A percentile compares a stretch with the other conserved stretches of the same genome.
Evolutionary conservation across 2,113 vertebrate species (phyloP).

Genomic region (Hemichromis elongatus): DNA sequence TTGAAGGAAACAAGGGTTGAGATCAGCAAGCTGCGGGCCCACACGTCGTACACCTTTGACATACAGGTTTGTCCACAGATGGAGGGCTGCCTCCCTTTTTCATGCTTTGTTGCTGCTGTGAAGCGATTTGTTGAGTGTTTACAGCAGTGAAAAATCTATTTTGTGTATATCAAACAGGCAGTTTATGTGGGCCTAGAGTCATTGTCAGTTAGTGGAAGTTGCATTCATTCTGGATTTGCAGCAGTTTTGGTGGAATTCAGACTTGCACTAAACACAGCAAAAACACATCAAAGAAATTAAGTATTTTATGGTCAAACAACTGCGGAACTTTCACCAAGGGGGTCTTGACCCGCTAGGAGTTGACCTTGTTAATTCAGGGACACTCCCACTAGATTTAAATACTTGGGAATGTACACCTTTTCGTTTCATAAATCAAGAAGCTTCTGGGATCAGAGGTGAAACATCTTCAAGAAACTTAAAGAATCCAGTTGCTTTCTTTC

Average conservation of each 20-base stretch:
- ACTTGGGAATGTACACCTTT: background rate
- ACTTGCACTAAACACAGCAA: background rate
- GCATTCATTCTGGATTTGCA: background rate
- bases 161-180: background rate
- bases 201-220: background rate
- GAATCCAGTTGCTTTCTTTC: background rate
- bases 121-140: background rate
- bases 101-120: background rate
- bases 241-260: fast-evolving
- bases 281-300: fast-evolving
- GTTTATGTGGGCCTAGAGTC: background rate
- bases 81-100: background rate
- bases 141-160: background rate
- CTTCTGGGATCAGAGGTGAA: background rate
- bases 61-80: slow-evolving; percentile 75
- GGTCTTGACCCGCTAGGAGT: no score
- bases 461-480: background rate
- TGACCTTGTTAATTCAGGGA: background rate
- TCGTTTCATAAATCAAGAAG: background rate
- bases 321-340: no score
- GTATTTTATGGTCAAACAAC: background rate
- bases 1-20: slow-evolving; percentile 84
- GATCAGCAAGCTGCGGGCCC: slow-evolving; percentile 92
- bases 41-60: slow-evolving; percentile 91
- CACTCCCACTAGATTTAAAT: background rate